Percentiles rank a stretch among this genome's conserved stretches.
phyloP scores from a whole-genome alignment of 2,888 invertebrate genomes.

The Protula sp. region DNA sequence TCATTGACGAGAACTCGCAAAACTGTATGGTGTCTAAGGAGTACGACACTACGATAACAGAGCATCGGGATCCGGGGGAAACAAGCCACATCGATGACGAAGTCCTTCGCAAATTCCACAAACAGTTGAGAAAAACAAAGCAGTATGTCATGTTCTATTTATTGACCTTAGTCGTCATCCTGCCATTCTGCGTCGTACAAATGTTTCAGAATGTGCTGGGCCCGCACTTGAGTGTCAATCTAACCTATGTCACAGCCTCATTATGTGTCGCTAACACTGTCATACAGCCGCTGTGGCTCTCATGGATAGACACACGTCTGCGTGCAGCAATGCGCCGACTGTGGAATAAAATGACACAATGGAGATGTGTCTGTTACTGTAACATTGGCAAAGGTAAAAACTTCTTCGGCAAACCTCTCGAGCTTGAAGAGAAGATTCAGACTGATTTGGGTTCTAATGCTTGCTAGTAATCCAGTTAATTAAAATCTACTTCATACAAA shows the following conservation, averaged over 20 bases:
- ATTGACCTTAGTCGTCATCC: conserved; percentile 7
- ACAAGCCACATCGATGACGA: neutral
- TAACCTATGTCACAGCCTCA: conserved; percentile 3
- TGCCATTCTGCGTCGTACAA: conserved; percentile 11
- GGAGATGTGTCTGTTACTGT: conserved; percentile 24
- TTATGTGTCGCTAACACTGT: conserved; percentile 8
- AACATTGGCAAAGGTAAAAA: conserved; percentile 7
- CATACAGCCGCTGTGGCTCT: conserved; percentile 12
- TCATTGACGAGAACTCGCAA: neutral
- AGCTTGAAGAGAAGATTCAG: neutral
- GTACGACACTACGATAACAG: neutral
- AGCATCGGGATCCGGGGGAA: neutral
- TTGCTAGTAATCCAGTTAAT: too few species aligned
- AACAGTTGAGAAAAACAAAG: neutral
- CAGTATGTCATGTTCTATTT: neutral
- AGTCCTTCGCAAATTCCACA: neutral
- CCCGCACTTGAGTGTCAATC: conserved; percentile 5
- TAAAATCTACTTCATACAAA: too few species aligned
- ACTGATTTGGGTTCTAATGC: too few species aligned
- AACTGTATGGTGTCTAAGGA: neutral
- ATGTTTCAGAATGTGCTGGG: conserved; percentile 6
- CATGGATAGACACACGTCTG: conserved; percentile 17
- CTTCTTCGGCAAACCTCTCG: neutral
- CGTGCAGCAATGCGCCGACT: conserved; percentile 10
- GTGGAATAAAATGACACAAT: conserved; percentile 9